These are phyloP conservation scores for Cladopsammia gracilis DNA, from an alignment of 64 coral and sea anemone genomes.

Conservation along the genomic window DNA sequence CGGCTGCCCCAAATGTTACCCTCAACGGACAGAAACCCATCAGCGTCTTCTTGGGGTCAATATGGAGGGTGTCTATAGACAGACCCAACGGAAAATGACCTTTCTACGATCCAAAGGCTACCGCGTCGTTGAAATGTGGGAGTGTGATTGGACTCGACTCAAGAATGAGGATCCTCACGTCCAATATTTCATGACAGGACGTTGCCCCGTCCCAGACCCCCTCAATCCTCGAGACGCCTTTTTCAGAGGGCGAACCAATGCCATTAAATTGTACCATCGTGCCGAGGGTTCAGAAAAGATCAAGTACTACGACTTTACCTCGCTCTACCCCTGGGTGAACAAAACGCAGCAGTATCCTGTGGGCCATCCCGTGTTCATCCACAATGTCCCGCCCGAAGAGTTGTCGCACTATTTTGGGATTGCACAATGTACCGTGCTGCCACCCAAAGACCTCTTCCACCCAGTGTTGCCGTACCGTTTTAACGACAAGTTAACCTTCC, in stretches of 20 bases:
- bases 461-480: background rate
- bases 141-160: constrained; percentile 8
- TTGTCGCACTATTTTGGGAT: constrained; percentile 15
- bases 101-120: background rate
- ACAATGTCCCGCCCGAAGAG: background rate
- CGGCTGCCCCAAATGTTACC: constrained; percentile 28
- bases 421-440: background rate
- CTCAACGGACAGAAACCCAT: background rate
- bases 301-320: background rate
- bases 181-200: background rate
- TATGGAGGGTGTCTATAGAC: background rate
- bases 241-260: constrained; percentile 13
- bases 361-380: constrained; percentile 3
- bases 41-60: background rate
- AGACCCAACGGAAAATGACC: background rate
- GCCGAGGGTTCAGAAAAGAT: background rate
- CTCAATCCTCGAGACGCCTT: constrained; percentile 19
- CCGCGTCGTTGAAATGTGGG: constrained; percentile 31
- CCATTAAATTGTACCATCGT: constrained; percentile 6
- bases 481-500: constrained; percentile 15
- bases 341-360: background rate
- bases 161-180: background rate
- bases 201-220: background rate
- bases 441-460: background rate
- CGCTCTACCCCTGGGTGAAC: background rate